Percentiles rank a stretch among this genome's conserved stretches.
phyloP scores from a whole-genome alignment of 2,797 vertebrate species.

The Avahi laniger region DNA sequence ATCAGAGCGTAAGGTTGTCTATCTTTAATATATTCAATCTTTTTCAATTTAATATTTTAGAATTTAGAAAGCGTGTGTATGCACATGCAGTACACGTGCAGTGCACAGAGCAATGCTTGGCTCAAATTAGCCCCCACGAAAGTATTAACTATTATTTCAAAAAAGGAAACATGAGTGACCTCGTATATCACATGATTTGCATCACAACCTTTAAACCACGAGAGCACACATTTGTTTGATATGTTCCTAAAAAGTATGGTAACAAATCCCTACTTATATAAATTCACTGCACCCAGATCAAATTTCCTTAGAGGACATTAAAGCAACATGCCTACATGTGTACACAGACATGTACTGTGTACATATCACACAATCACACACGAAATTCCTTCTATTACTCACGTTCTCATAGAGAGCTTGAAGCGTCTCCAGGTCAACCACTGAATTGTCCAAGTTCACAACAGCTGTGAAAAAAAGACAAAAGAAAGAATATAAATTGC shows the following conservation, averaged over 20 bases:
- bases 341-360: neutral
- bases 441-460: conserved; percentile 96
- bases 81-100: too few relatives aligned
- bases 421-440: conserved; percentile 97
- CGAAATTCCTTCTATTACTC: conserved; percentile 85
- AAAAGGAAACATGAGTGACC: neutral
- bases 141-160: neutral
- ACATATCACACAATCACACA: conserved; percentile 41
- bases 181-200: neutral
- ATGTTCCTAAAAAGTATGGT: neutral
- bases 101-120: neutral
- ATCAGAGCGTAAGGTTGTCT: neutral
- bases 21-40: neutral
- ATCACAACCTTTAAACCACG: neutral
- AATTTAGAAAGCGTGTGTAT: neutral
- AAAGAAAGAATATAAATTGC: conserved; percentile 65
- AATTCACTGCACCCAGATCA: neutral
- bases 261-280: neutral
- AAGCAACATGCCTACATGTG: neutral
- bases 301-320: neutral
- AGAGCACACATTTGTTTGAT: neutral
- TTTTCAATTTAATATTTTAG: neutral
- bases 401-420: conserved; percentile 99
- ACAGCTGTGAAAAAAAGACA: conserved; percentile 87
- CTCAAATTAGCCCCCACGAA: neutral